Evolutionary conservation across 2,113 vertebrate genomes (phyloP), one percentile per base, ranked within the genome.

Genomic region (Morone chrysops): DNA sequence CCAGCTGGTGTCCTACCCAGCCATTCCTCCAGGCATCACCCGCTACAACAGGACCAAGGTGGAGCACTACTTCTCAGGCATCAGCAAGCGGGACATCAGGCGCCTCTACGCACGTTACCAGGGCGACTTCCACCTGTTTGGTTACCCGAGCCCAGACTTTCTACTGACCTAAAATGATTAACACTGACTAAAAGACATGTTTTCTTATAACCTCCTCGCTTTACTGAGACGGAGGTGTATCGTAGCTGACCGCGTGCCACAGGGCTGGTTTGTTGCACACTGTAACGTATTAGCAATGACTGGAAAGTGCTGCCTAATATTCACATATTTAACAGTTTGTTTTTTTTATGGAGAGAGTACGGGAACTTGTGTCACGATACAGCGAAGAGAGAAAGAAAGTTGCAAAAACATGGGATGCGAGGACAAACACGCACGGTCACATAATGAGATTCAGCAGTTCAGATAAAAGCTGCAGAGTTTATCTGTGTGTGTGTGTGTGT

Each of bases 121-220:
- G 90, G 98, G 97, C 0, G 98, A 99, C 94, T 99, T 99, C 82
- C 95, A 92, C 51, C 96, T 99, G 51, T 99, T 99, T 75, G 98
- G 97, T 31, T 99, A 99, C 87, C 95, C 88, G 14, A 96, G 94
- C 43, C 98, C 98, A 45, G 95, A 97, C 61, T 99, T 99, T 90
- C 91, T 99, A 92, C 94, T 99, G 47, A 95, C 96, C 88, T 97
- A 82, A 96, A 75, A 43, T 0, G 0, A 81, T 50, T 73, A 43
- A 80, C 45, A 62, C n/a, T 0, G 5, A 80, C 38, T 75, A 62
- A 86, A 80, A 53, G 40, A 69, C 0, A n/a, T 22, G 14, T 63
- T 83, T 72, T 70, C 43, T 48, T 47, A 67, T 48, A 13, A 40
- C 56, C 7, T 81, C 54, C 80, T 70, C 40, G 53, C 38, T 70